phyloP scores from a whole-genome alignment of 2,113 vertebrate genomes.

The Oreochromis niloticus region DNA sequence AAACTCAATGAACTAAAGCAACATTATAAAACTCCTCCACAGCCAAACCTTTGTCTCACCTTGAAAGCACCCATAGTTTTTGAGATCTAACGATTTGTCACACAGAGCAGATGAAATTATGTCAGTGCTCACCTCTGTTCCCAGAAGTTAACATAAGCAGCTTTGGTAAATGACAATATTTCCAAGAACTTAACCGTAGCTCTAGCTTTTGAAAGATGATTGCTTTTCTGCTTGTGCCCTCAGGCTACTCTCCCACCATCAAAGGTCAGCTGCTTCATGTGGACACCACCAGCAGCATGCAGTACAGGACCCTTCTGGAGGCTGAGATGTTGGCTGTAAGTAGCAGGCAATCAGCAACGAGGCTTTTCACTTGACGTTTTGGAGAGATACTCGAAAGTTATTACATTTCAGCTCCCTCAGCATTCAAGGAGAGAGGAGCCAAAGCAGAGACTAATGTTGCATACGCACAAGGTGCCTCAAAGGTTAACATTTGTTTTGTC shows the following conservation, averaged over 20 bases:
- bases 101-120: not conserved
- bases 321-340: constrained; percentile 98
- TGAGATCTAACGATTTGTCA: not conserved
- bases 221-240: not conserved
- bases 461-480: too few relatives aligned
- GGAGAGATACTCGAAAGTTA: not conserved
- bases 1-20: not conserved
- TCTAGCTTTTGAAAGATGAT: constrained; percentile 7
- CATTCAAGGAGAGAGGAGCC: not conserved
- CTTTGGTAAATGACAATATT: not conserved
- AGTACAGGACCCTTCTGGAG: constrained; percentile 92
- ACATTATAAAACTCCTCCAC: not conserved
- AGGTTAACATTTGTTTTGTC: not conserved
- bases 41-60: accelerated
- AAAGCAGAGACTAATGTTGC: not conserved
- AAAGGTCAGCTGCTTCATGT: constrained; percentile 97
- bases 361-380: not conserved
- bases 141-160: not conserved
- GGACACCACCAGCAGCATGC: constrained; percentile 98
- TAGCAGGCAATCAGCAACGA: not conserved
- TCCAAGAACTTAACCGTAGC: not conserved
- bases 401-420: not conserved
- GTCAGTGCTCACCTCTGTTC: not conserved
- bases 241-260: constrained; percentile 93
- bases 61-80: not conserved